These are phyloP conservation scores for Galaxias olidus DNA, from an alignment of 2,797 vertebrate genomes.

Conservation along the genomic window DNA sequence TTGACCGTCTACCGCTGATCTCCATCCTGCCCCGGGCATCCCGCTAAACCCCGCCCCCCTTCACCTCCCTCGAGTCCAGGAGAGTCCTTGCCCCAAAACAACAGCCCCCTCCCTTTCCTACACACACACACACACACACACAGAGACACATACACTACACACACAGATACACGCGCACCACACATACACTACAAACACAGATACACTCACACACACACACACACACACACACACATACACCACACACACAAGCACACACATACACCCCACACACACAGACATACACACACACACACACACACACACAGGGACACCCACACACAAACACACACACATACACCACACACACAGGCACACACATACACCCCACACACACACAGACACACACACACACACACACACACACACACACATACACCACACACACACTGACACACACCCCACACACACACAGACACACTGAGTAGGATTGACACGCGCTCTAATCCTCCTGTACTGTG, in stretches of 20 bases:
- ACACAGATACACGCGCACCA: neutral
- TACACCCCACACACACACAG: no score
- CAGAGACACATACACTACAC: neutral
- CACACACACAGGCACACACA: no score
- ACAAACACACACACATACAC: no score
- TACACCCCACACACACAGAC: neutral
- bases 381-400: neutral
- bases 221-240: neutral
- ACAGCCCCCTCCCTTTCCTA: no score
- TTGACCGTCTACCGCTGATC: no score
- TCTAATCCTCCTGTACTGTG: slow-evolving; percentile 46
- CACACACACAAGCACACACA: neutral
- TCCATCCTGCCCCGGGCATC: no score
- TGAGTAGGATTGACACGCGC: no score
- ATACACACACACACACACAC: neutral
- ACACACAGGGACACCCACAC: neutral
- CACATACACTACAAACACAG: no score
- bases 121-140: neutral
- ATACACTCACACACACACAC: neutral
- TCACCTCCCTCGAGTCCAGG: no score
- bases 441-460: neutral
- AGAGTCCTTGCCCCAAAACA: no score
- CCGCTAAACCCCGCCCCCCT: no score
- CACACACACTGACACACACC: no score
- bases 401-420: neutral